phyloP scores from a whole-genome alignment of 1,140 invertebrate species.

The Drosophila setifemur region DNA sequence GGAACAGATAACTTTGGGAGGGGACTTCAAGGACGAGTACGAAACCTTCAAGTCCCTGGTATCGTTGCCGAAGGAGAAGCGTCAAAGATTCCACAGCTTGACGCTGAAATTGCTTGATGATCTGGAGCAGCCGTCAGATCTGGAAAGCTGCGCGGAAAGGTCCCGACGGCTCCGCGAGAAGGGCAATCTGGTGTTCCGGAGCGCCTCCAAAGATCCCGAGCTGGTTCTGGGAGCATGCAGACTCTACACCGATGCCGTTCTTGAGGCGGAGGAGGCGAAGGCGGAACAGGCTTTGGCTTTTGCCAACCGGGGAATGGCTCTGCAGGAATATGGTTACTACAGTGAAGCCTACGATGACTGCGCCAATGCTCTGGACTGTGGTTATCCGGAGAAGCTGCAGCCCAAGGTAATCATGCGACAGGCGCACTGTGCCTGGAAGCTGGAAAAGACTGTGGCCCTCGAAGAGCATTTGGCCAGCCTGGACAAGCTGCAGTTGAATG shows the following conservation, averaged over 20 bases:
- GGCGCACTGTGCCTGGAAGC: constrained; percentile 58
- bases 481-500: constrained; percentile 35
- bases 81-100: constrained; percentile 1
- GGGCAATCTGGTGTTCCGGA: constrained; percentile 49
- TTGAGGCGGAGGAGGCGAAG: constrained; percentile 34
- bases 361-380: constrained; percentile 55
- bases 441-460: constrained; percentile 25
- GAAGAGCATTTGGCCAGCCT: constrained; percentile 27
- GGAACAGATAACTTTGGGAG: constrained; percentile 16
- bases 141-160: background rate
- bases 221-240: constrained; percentile 40
- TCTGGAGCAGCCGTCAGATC: constrained; percentile 9
- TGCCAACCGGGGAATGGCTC: constrained; percentile 67
- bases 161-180: constrained; percentile 34
- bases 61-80: constrained; percentile 3
- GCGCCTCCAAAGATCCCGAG: background rate
- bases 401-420: constrained; percentile 67
- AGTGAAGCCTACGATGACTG: constrained; percentile 73
- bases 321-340: constrained; percentile 70
- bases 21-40: constrained; percentile 41
- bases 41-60: constrained; percentile 38
- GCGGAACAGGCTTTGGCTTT: constrained; percentile 49
- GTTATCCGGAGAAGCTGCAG: constrained; percentile 53
- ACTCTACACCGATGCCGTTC: constrained; percentile 60
- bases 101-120: constrained; percentile 13